Evolutionary conservation across 2,888 invertebrate genomes (phyloP), one percentile per base, ranked within the genome.

Genomic region (Lypha dubia): DNA sequence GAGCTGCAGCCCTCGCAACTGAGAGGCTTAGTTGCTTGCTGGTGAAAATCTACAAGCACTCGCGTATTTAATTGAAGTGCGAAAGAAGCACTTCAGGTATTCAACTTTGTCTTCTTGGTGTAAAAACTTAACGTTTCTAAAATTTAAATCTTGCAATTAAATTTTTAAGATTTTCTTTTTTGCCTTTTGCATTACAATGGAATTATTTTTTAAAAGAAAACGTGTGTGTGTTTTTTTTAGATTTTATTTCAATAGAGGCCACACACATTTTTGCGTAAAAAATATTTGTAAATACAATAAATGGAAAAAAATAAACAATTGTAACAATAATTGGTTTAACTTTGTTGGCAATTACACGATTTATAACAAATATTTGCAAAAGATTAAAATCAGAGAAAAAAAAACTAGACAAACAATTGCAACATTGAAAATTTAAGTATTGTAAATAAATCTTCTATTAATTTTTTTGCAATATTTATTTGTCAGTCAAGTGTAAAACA

Each of bases 271-370:
- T n/a, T 35, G 75, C 68, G 38, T 38, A 49, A 17, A 35, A 53
- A 3, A 17, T n/a, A n/a, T 1, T 15, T 24, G 0, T 44, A 15
- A 62, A 15, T 38, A n/a, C n/a, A 46, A 56, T 22, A 56, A 65
- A 49, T 1, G 22, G 24, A 28, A 20, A 71, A 49, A 49, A 17
- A 0, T 11, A 58, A 70, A 32, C 35, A 62, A 20, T 22, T n/a
- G n/a, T n/a, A n/a, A n/a, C n/a, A 22, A 80, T 79, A 90, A 90
- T 90, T 90, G 89, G 87, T 88, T 88, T 88, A 89, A 90, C 90
- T 90, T 71, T 88, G 89, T 88, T 88, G 85, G 86, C 88, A 87
- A 90, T 90, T 90, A 87, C 62, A 73, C 56, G 80, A 20, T 53
- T 68, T 53, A 24, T 44, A 60, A 74, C 67, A 63, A 65, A 32